These are phyloP conservation scores for Seriola quinqueradiata DNA, from an alignment of 2,113 vertebrate species.

Conservation along the genomic window DNA sequence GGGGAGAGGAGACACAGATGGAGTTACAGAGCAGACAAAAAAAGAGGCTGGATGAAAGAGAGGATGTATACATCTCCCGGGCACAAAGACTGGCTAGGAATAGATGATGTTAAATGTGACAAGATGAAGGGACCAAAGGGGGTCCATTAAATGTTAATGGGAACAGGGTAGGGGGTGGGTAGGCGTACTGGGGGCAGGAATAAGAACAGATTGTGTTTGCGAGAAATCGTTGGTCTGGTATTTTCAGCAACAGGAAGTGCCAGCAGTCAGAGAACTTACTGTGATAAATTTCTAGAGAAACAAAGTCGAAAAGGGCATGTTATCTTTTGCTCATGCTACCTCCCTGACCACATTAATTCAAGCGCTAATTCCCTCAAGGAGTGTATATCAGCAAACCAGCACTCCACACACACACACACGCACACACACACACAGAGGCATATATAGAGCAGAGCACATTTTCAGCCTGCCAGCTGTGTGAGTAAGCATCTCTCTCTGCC, in stretches of 20 bases:
- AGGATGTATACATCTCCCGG: constrained; percentile 63
- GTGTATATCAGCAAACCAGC: constrained; percentile 46
- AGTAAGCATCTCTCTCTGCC: constrained; percentile 64
- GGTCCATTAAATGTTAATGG: constrained; percentile 75
- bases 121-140: constrained; percentile 64
- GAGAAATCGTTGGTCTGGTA: constrained; percentile 50
- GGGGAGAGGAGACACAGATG: constrained; percentile 16
- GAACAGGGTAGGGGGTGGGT: constrained; percentile 39
- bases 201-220: constrained; percentile 63
- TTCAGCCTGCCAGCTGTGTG: constrained; percentile 62
- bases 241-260: constrained; percentile 58
- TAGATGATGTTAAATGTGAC: constrained; percentile 70
- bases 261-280: constrained; percentile 47
- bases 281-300: constrained; percentile 62
- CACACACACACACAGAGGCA: constrained; percentile 6
- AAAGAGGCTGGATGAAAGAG: constrained; percentile 40
- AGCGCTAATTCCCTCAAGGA: constrained; percentile 57
- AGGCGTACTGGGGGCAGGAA: constrained; percentile 39
- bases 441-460: constrained; percentile 45
- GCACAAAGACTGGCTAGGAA: constrained; percentile 54
- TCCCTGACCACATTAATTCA: constrained; percentile 56
- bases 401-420: constrained; percentile 19
- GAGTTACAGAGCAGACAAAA: constrained; percentile 44
- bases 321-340: constrained; percentile 60
- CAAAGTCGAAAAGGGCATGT: constrained; percentile 65